Evolutionary conservation across 1,140 invertebrate species (phyloP).

Genomic region (Tetranychus cinnabarinus): DNA sequence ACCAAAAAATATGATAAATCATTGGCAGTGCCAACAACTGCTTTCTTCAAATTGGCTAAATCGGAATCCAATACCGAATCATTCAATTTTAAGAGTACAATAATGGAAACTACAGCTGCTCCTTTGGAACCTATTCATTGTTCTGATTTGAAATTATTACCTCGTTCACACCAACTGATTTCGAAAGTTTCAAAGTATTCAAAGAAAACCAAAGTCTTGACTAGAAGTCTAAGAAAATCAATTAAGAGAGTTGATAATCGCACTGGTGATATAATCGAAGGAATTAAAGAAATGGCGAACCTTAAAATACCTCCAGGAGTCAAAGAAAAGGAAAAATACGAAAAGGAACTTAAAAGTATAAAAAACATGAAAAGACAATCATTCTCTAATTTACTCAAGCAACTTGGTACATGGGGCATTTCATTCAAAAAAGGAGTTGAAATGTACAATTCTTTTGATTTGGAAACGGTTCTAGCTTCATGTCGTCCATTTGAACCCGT

Average conservation of each 20-base stretch:
- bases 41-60: too few species aligned
- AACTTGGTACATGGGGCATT: constrained; percentile 32
- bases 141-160: constrained; percentile 18
- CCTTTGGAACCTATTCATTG: not conserved
- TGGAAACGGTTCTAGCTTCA: constrained; percentile 1
- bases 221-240: not conserved
- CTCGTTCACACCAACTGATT: constrained; percentile 27
- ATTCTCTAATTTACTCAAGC: constrained; percentile 57
- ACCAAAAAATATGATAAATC: constrained; percentile 46
- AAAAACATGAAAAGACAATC: constrained; percentile 57
- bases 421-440: constrained; percentile 45
- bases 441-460: constrained; percentile 1
- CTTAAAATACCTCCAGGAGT: not conserved
- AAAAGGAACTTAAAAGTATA: constrained; percentile 40
- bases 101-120: too few species aligned
- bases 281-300: constrained; percentile 8
- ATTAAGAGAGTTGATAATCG: not conserved
- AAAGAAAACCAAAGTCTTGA: constrained; percentile 4
- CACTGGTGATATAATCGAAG: not conserved
- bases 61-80: too few species aligned
- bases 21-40: not conserved
- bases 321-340: constrained; percentile 44
- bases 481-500: not conserved
- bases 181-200: constrained; percentile 15
- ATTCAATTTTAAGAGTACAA: too few species aligned